These are phyloP conservation scores for Saccostrea cuccullata DNA, from an alignment of 1,140 invertebrate species.

Conservation along the genomic window DNA sequence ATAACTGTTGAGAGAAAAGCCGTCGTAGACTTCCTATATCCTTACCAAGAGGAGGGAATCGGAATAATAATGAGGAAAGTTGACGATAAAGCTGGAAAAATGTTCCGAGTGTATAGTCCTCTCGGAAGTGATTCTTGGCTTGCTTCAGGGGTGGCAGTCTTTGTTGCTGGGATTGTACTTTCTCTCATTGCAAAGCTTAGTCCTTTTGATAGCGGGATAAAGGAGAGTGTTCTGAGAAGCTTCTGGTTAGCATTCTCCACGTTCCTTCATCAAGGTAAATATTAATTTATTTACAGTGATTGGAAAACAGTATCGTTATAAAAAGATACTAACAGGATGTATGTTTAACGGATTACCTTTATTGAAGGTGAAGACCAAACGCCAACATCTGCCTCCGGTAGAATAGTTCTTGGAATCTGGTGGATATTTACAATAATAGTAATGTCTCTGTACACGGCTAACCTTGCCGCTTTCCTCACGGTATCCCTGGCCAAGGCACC, in stretches of 20 bases:
- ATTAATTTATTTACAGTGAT: neutral
- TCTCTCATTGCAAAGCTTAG: slow-evolving; percentile 58
- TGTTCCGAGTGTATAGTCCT: slow-evolving; percentile 66
- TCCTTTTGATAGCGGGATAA: slow-evolving; percentile 45
- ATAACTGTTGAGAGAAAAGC: slow-evolving; percentile 64
- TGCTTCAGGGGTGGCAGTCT: slow-evolving; percentile 43
- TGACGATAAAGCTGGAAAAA: slow-evolving; percentile 52
- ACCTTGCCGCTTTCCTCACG: slow-evolving; percentile 95
- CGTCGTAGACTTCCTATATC: slow-evolving; percentile 69
- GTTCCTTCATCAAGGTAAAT: slow-evolving; percentile 4
- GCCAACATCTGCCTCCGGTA: slow-evolving; percentile 51
- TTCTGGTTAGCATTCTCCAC: slow-evolving; percentile 8
- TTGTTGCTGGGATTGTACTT: slow-evolving; percentile 55
- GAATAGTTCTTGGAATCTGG: slow-evolving; percentile 87
- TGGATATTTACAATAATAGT: slow-evolving; percentile 99
- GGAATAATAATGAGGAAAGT: slow-evolving; percentile 64
- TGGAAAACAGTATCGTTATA: neutral
- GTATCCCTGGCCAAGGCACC: slow-evolving; percentile 51
- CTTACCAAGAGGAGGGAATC: slow-evolving; percentile 64
- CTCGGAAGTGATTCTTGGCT: slow-evolving; percentile 60
- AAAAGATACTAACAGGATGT: neutral
- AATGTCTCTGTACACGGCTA: slow-evolving; percentile 97
- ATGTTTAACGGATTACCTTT: slow-evolving; percentile 72
- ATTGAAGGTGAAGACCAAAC: slow-evolving; percentile 59
- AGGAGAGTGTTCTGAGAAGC: neutral